phyloP scores from a whole-genome alignment of 2,113 vertebrate species.

The Cyprinodon tularosa region DNA sequence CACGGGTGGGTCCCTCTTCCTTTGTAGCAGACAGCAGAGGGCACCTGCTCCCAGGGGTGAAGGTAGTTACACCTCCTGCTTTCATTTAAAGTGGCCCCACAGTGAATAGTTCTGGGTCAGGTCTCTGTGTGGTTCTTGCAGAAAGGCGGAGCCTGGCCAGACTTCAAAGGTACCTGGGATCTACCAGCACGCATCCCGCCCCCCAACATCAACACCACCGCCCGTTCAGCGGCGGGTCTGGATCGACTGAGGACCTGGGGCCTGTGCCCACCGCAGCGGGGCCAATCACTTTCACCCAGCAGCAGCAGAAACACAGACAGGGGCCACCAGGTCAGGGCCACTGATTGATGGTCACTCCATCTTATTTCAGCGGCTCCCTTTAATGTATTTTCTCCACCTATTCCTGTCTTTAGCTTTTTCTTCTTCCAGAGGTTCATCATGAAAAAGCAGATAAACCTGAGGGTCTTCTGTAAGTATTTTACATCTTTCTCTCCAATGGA shows the following conservation, averaged over 20 bases:
- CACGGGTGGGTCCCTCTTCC: constrained; percentile 58
- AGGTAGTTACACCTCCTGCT: constrained; percentile 50
- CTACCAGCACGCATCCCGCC: constrained; percentile 64
- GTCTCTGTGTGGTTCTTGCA: constrained; percentile 30
- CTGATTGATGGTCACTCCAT: neutral
- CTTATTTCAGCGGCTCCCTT: neutral
- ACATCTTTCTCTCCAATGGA: too few species aligned
- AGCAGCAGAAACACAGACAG: constrained; percentile 25
- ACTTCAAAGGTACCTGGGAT: constrained; percentile 80
- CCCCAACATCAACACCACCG: constrained; percentile 57
- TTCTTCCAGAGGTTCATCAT: too few species aligned
- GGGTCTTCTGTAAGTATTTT: too few species aligned
- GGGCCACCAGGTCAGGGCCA: constrained; percentile 30
- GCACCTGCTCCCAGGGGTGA: constrained; percentile 73
- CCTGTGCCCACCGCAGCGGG: constrained; percentile 16
- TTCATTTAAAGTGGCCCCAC: neutral
- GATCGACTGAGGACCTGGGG: constrained; percentile 59
- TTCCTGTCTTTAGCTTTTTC: neutral
- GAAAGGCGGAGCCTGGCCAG: constrained; percentile 66
- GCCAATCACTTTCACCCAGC: constrained; percentile 13
- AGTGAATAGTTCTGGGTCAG: neutral
- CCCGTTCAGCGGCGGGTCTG: constrained; percentile 65
- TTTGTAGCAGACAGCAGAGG: constrained; percentile 74
- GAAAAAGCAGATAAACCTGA: too few species aligned
- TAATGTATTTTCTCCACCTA: neutral